phyloP scores from a whole-genome alignment of 2,797 vertebrate species.

The Amphiprion clarkii region DNA sequence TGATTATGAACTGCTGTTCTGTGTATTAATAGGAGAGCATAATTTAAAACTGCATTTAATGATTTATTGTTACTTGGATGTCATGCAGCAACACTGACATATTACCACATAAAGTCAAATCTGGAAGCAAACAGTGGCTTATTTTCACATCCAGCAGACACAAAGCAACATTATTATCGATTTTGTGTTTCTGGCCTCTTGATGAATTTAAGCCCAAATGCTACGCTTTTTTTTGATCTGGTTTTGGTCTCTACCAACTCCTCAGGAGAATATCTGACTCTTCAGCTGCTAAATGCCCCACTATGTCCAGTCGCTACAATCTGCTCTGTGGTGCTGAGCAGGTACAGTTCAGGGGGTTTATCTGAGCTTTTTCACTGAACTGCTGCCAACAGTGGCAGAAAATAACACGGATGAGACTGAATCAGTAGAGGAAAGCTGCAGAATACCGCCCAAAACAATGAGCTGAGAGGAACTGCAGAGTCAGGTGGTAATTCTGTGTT shows the following conservation, averaged over 20 bases:
- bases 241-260: background rate
- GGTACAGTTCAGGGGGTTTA: background rate
- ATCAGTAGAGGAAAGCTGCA: background rate
- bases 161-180: background rate
- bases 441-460: conserved; percentile 3
- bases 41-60: no score
- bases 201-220: background rate
- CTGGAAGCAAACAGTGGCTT: background rate
- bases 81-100: background rate
- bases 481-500: background rate
- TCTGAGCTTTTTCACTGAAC: conserved; percentile 6
- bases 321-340: background rate
- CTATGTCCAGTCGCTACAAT: no score
- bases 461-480: background rate
- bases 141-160: background rate
- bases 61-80: background rate
- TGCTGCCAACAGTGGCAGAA: conserved; percentile 3
- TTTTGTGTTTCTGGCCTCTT: background rate
- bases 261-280: background rate
- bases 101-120: background rate
- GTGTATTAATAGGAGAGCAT: background rate
- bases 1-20: background rate
- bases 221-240: background rate
- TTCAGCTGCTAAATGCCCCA: background rate
- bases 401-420: background rate